Evolutionary conservation across 2,888 invertebrate species (phyloP), one percentile per base, ranked within the genome.

Genomic region (Petrolisthes cinctipes): DNA sequence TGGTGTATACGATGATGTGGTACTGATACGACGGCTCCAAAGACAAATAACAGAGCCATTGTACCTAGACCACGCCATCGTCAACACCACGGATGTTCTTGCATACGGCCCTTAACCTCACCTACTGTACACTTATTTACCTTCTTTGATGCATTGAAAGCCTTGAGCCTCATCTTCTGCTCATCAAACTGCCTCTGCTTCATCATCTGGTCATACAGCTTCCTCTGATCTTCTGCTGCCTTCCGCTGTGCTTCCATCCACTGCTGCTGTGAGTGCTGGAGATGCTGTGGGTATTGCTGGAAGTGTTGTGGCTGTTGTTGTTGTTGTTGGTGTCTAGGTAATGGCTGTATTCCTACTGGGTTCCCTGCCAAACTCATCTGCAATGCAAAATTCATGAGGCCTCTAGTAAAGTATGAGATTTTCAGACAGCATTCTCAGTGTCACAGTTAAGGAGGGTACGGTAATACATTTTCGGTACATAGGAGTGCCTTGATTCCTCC

Each of bases 151-250:
- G 61, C 57, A 23, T 73, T 81, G 76, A 86, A 89, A 9, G 86
- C 86, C 75, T 86, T 83, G 17, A 89, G 83, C 11, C 89, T 61
- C 86, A 86, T 83, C 68, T 89, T 89, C 83, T 89, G 89, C 81
- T 89, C 89, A 68, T 89, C 86, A 81, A 89, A 89, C 56, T 89
- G 89, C 73, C 86, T 83, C 80, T 89, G 89, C 80, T 89, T 89
- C 86, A 89, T 86, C 80, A 89, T 84, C 66, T 86, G 86, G 37
- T 84, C 89, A 57, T 86, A 89, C 23, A 86, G n/a, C 53, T 83
- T 83, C 66, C 83, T 78, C 66, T 89, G 89, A 6, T 89, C 89
- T 23, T 86, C 89, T 14, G 75, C 86, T 9, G 80, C 86, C 80
- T 83, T 89, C 75, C 83, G 75, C 68, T 89, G 89, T 11, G 84